These are phyloP conservation scores for Blastobasis lacticolella DNA, from an alignment of 2,888 invertebrate species.

Conservation along the genomic window DNA sequence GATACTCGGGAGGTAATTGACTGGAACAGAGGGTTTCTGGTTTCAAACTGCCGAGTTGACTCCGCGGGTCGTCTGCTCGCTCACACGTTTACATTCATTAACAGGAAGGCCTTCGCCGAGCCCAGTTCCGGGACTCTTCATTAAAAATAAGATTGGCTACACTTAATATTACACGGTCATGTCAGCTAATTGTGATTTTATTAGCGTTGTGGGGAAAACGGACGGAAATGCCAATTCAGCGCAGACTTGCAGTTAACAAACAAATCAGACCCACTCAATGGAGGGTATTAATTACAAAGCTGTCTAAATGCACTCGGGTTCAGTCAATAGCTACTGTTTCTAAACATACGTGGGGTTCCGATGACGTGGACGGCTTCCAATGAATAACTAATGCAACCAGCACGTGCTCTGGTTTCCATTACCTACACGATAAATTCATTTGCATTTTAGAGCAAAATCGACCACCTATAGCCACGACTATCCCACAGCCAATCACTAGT, in stretches of 20 bases:
- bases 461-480: conserved; percentile 16
- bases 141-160: too few species aligned
- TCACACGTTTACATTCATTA: neutral
- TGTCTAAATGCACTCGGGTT: conserved; percentile 7
- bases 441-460: conserved; percentile 37
- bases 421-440: conserved; percentile 39
- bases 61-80: conserved; percentile 1
- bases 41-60: conserved; percentile 25
- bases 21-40: conserved; percentile 39
- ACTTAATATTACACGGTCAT: too few species aligned
- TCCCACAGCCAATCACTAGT: conserved; percentile 21
- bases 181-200: too few species aligned
- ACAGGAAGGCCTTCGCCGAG: too few species aligned
- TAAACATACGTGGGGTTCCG: conserved; percentile 21
- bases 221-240: neutral
- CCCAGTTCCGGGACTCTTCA: too few species aligned
- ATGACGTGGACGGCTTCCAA: conserved; percentile 32
- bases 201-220: too few species aligned
- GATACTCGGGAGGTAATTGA: conserved; percentile 47
- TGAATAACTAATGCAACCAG: conserved; percentile 42
- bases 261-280: neutral
- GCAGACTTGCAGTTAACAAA: neutral
- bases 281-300: neutral
- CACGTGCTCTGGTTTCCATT: conserved; percentile 31
- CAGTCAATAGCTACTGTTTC: conserved; percentile 16